phyloP scores from a whole-genome alignment of 2,113 vertebrate species.

The Hymenochirus boettgeri region DNA sequence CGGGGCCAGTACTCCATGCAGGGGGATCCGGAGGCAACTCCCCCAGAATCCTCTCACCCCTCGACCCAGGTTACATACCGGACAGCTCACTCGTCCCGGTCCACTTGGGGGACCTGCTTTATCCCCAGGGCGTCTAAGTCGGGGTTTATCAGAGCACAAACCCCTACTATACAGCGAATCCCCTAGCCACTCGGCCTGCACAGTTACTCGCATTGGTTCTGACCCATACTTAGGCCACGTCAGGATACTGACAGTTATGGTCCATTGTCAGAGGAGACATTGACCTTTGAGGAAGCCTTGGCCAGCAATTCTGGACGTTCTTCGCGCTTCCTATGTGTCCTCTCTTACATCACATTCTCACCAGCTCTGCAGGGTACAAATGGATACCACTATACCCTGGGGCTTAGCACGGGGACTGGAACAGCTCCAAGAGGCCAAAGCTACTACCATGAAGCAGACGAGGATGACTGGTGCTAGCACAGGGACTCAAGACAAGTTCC shows the following conservation, averaged over 20 bases:
- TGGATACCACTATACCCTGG: constrained; percentile 80
- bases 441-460: constrained; percentile 78
- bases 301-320: constrained; percentile 75
- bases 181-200: constrained; percentile 58
- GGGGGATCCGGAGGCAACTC: constrained; percentile 85
- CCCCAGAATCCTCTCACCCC: constrained; percentile 88
- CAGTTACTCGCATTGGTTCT: constrained; percentile 77
- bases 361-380: constrained; percentile 78
- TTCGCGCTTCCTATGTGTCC: constrained; percentile 73
- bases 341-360: constrained; percentile 73
- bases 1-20: constrained; percentile 83
- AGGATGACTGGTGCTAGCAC: constrained; percentile 93
- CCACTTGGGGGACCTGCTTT: constrained; percentile 70
- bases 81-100: constrained; percentile 86
- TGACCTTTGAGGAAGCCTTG: constrained; percentile 80
- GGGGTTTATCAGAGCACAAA: constrained; percentile 86
- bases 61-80: constrained; percentile 89
- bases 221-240: constrained; percentile 81
- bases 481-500: constrained; percentile 47
- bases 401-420: constrained; percentile 61
- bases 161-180: constrained; percentile 67
- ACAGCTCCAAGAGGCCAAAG: constrained; percentile 62
- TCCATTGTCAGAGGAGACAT: constrained; percentile 70
- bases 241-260: constrained; percentile 51
- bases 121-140: constrained; percentile 80